Conservation (phyloP, 2,797 vertebrate genomes). For the Semotilus atromaculatus region DNA sequence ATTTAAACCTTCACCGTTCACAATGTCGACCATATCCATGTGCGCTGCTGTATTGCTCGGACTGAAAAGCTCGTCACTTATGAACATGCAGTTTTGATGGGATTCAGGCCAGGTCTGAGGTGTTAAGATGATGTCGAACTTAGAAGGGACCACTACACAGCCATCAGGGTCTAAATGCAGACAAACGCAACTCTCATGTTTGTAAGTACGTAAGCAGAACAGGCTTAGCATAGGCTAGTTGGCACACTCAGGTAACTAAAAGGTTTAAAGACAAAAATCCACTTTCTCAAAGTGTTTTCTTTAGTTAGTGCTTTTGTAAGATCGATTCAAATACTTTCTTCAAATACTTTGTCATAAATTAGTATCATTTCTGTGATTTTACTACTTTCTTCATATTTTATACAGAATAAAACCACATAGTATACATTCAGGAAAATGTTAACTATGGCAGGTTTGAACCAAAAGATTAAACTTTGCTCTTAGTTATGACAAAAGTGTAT, state of each 20-base stretch:
- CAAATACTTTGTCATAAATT: background rate
- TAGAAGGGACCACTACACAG: conserved; percentile 56
- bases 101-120: conserved; percentile 66
- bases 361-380: background rate
- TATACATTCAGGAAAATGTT: background rate
- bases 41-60: conserved; percentile 1
- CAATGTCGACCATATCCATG: background rate
- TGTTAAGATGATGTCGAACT: background rate
- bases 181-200: background rate
- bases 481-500: too few relatives aligned
- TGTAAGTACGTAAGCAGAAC: background rate
- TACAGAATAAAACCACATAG: background rate
- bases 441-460: background rate
- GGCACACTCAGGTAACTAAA: background rate
- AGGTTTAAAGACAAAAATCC: background rate
- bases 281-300: background rate
- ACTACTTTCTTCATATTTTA: background rate
- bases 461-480: background rate
- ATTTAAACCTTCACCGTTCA: rapidly evolving
- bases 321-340: background rate
- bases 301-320: background rate
- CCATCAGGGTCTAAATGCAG: conserved; percentile 67
- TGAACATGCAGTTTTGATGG: conserved; percentile 50
- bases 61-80: conserved; percentile 54
- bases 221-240: background rate